Evolutionary conservation across 1,140 invertebrate species (phyloP).

Genomic region (Arion vulgaris): DNA sequence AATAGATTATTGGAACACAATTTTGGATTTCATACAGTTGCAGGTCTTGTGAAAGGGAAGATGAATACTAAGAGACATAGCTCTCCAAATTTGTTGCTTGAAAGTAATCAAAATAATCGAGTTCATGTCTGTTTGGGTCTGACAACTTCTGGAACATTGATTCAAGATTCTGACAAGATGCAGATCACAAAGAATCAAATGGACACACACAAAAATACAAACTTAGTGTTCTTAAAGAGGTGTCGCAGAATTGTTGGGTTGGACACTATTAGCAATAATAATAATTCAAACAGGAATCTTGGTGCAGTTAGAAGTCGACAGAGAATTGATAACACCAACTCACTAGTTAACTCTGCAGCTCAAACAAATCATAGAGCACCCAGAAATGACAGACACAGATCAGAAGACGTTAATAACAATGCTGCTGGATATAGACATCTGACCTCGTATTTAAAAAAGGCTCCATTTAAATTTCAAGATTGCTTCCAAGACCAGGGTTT

Average conservation of each 20-base stretch:
- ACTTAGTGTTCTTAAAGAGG: neutral
- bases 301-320: neutral
- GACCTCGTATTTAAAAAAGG: neutral
- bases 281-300: neutral
- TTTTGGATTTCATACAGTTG: neutral
- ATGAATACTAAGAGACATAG: neutral
- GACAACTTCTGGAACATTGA: neutral
- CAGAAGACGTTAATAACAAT: conserved; percentile 20
- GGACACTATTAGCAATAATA: neutral
- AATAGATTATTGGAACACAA: neutral
- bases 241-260: neutral
- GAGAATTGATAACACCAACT: neutral
- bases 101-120: neutral
- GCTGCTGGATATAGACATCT: neutral
- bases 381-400: neutral
- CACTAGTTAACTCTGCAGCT: neutral
- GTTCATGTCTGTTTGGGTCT: neutral
- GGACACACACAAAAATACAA: neutral
- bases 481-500: conserved; percentile 27
- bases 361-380: neutral
- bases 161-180: neutral
- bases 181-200: neutral
- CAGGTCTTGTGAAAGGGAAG: neutral
- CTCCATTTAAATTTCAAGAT: conserved; percentile 25
- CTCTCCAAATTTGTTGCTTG: neutral